Conservation (phyloP, 2,888 invertebrate genomes). For the Acronicta alni region DNA sequence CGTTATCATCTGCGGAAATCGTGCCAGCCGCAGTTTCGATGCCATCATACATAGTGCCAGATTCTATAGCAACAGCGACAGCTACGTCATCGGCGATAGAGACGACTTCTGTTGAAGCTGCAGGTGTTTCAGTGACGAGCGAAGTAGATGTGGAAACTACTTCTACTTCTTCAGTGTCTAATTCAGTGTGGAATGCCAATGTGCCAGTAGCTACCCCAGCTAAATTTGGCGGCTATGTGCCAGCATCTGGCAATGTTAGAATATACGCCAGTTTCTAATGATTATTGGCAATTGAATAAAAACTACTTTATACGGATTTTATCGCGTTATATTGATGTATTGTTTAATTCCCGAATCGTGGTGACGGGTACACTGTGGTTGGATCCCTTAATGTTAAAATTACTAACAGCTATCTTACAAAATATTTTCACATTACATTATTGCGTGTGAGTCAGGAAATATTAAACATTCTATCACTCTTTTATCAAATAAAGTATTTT, state of each 20-base stretch:
- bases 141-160: neutral
- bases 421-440: too few relatives aligned
- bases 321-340: too few relatives aligned
- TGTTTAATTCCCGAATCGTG: too few relatives aligned
- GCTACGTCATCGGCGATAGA: conserved; percentile 1
- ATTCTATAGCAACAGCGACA: conserved; percentile 11
- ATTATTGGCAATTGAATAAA: neutral
- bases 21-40: conserved; percentile 15
- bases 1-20: conserved; percentile 3
- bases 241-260: conserved; percentile 42
- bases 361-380: too few relatives aligned
- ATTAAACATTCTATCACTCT: neutral
- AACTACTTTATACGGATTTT: too few relatives aligned
- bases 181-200: neutral
- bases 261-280: conserved; percentile 35
- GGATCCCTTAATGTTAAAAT: too few relatives aligned
- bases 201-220: conserved; percentile 10
- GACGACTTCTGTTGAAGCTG: neutral
- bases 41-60: conserved; percentile 16
- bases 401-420: too few relatives aligned
- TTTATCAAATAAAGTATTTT: neutral
- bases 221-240: conserved; percentile 39
- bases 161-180: neutral
- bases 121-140: neutral
- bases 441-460: too few relatives aligned